Evolutionary conservation across 92 coral and sea anemone species (phyloP).

Genomic region (Zoanthus solanderi): DNA sequence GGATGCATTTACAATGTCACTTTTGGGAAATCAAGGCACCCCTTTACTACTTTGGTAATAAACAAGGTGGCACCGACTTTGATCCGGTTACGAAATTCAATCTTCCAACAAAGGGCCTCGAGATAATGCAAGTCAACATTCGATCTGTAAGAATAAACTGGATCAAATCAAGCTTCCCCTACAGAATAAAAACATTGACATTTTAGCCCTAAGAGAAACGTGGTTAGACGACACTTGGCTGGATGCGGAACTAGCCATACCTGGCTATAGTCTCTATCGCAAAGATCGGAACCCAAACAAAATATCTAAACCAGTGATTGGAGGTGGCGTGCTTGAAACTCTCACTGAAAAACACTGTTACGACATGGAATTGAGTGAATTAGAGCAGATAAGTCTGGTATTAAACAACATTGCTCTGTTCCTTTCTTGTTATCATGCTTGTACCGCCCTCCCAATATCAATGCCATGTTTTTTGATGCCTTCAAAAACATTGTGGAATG

Average conservation of each 20-base stretch:
- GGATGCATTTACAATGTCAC: conserved; percentile 25
- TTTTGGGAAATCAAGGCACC: conserved; percentile 36
- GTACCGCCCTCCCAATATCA: conserved; percentile 25
- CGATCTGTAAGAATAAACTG: neutral
- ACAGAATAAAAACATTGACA: neutral
- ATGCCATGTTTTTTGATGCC: no score
- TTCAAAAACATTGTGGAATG: neutral
- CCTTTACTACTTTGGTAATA: conserved; percentile 29
- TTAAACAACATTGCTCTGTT: conserved; percentile 10
- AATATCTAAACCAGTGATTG: neutral
- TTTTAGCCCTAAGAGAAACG: conserved; percentile 17
- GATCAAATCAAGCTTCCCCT: conserved; percentile 18
- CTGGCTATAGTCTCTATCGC: conserved; percentile 27
- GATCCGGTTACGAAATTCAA: neutral
- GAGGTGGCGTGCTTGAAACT: conserved; percentile 1
- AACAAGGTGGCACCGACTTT: conserved; percentile 26
- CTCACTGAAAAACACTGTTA: neutral
- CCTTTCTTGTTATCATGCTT: conserved; percentile 11
- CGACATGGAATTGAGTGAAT: conserved; percentile 15
- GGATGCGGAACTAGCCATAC: conserved; percentile 7
- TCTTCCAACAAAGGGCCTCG: conserved; percentile 24
- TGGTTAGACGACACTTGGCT: conserved; percentile 27
- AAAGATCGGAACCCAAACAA: conserved; percentile 29
- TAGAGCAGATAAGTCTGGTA: conserved; percentile 22
- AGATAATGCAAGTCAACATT: conserved; percentile 24